Conservation (phyloP, 2,888 invertebrate genomes). For the Chydorus sphaericus region DNA sequence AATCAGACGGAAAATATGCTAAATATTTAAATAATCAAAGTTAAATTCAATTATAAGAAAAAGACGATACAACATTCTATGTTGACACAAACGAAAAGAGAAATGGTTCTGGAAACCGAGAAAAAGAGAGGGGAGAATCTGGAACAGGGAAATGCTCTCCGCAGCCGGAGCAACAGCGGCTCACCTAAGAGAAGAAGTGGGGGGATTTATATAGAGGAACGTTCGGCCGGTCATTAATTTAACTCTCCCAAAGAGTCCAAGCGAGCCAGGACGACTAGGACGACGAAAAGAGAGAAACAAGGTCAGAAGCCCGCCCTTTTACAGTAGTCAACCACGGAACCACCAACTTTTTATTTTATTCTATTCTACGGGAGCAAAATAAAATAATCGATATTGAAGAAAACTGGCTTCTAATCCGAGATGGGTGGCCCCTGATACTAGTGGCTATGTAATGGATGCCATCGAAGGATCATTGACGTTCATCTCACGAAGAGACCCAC, state of each 20-base stretch:
- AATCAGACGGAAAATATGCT: background rate
- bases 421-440: no score
- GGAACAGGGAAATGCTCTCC: conserved; percentile 6
- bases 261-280: background rate
- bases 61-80: no score
- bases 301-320: conserved; percentile 4
- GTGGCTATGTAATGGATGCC: no score
- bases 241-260: background rate
- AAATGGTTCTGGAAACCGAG: background rate
- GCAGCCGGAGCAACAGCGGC: conserved; percentile 9
- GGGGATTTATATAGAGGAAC: conserved; percentile 21
- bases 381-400: no score
- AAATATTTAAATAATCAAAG: background rate
- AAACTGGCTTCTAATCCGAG: no score
- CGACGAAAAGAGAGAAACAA: background rate
- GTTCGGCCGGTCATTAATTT: conserved; percentile 6
- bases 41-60: background rate
- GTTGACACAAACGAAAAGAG: background rate
- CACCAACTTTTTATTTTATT: no score
- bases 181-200: conserved; percentile 21
- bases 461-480: no score
- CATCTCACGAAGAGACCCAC: no score
- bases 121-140: background rate
- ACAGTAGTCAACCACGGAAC: conserved; percentile 49
- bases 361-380: no score